Evolutionary conservation across 2,113 vertebrate genomes (phyloP).

Genomic region (Megalops atlanticus): DNA sequence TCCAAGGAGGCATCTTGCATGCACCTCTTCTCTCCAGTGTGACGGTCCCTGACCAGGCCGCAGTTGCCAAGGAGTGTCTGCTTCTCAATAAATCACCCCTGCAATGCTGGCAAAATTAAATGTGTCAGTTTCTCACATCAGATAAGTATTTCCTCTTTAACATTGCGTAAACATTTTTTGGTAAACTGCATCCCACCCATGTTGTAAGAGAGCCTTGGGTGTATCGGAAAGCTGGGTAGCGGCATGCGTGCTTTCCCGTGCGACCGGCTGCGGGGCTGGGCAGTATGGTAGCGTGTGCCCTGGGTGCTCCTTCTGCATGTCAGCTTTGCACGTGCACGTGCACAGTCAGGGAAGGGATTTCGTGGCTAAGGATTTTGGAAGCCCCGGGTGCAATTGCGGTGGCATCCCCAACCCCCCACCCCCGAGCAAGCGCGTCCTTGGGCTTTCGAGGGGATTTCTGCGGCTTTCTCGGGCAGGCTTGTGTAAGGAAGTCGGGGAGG

Average conservation of each 20-base stretch:
- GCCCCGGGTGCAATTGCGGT: not conserved
- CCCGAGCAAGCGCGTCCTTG: not conserved
- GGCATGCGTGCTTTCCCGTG: slow-evolving; percentile 37
- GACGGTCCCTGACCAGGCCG: not conserved
- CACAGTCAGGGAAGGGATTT: not conserved
- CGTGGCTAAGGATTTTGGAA: not conserved
- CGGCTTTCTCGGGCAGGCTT: not conserved
- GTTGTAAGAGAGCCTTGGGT: slow-evolving; percentile 61
- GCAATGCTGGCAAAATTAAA: not conserved
- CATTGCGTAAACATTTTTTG: slow-evolving; percentile 61
- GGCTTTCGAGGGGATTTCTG: not conserved
- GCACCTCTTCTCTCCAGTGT: not conserved
- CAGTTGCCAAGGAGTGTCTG: not conserved
- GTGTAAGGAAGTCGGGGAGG: not conserved
- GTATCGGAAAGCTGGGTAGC: slow-evolving; percentile 42
- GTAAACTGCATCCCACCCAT: slow-evolving; percentile 63
- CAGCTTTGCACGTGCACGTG: not conserved
- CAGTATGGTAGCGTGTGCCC: not conserved
- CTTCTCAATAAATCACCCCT: slow-evolving; percentile 11
- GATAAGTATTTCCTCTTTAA: slow-evolving; percentile 59
- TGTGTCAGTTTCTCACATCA: slow-evolving; percentile 42
- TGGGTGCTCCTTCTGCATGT: not conserved
- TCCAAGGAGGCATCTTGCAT: not conserved
- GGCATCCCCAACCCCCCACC: not conserved
- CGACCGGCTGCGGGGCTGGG: slow-evolving; percentile 2